A percentile compares a stretch with the other conserved stretches of the same genome.
These are phyloP conservation scores for Oncorhynchus mykiss DNA, from an alignment of 2,113 vertebrate genomes.

Conservation along the genomic window DNA sequence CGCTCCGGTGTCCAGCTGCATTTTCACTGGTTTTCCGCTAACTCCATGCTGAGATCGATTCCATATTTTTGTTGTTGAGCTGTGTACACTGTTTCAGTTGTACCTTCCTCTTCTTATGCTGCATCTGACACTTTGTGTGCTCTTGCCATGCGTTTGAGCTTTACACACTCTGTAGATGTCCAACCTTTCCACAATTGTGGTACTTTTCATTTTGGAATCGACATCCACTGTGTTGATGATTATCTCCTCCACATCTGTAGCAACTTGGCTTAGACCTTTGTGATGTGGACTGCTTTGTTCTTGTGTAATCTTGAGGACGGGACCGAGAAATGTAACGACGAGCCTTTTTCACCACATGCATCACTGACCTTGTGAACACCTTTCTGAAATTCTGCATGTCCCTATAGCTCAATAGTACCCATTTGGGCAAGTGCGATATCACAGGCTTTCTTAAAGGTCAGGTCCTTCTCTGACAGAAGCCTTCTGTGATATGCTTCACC, in stretches of 20 bases:
- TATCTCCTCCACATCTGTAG: constrained; percentile 11
- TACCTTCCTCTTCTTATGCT: background rate
- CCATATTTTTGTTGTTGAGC: background rate
- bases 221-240: constrained; percentile 5
- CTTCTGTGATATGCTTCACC: no score
- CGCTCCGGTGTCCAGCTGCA: no score
- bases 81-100: constrained; percentile 13
- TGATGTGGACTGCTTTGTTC: background rate
- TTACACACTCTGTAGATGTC: constrained; percentile 11
- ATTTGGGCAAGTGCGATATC: background rate
- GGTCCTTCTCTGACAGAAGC: background rate
- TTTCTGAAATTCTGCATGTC: constrained; percentile 7
- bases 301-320: no score
- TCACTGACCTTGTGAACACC: background rate
- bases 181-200: constrained; percentile 18
- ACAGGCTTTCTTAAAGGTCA: constrained; percentile 3
- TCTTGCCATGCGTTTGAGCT: background rate
- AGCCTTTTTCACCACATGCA: no score
- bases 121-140: background rate
- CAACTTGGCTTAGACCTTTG: background rate
- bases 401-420: background rate
- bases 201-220: constrained; percentile 3
- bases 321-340: no score
- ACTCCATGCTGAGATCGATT: no score
- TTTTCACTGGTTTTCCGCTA: no score